A percentile compares a stretch with the other conserved stretches of the same genome.
Evolutionary conservation across 2,113 vertebrate species (phyloP).

Genomic region (Nibea albiflora): DNA sequence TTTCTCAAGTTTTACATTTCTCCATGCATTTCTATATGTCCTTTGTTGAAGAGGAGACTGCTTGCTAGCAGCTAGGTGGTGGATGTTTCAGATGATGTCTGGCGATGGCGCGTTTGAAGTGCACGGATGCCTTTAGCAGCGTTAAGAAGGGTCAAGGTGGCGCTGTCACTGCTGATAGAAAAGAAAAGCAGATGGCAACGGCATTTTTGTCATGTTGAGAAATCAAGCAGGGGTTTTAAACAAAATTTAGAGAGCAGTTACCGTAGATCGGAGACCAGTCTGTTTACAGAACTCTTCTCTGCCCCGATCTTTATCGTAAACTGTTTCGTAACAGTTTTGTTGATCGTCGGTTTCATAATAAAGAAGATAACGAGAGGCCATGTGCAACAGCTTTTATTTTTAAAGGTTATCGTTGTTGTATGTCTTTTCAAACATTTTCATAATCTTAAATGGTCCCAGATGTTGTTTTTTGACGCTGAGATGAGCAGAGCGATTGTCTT

Average conservation of each 20-base stretch:
- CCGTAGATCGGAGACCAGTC: not conserved
- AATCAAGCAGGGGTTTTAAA: not conserved
- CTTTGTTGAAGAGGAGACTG: not conserved
- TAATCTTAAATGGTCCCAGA: constrained; percentile 4
- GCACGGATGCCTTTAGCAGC: not conserved
- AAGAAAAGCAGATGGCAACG: not conserved
- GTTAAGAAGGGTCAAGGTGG: not conserved
- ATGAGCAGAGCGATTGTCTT: not conserved
- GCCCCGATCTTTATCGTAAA: not conserved
- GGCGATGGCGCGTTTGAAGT: not conserved
- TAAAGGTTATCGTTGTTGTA: not conserved
- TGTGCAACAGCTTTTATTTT: not conserved
- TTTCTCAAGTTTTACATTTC: not conserved
- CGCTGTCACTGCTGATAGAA: not conserved
- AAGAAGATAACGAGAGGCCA: not conserved
- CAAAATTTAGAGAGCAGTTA: not conserved
- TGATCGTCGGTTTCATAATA: not conserved
- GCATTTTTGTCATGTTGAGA: not conserved
- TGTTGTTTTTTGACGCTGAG: not conserved
- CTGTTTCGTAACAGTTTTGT: not conserved
- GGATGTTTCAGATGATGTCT: not conserved
- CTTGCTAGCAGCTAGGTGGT: not conserved
- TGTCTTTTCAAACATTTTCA: not conserved
- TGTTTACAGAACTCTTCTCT: not conserved
- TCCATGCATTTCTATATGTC: not conserved